Base-by-base conservation (phyloP, 1,140 invertebrate genomes). In the Olivierus martensii region DNA sequence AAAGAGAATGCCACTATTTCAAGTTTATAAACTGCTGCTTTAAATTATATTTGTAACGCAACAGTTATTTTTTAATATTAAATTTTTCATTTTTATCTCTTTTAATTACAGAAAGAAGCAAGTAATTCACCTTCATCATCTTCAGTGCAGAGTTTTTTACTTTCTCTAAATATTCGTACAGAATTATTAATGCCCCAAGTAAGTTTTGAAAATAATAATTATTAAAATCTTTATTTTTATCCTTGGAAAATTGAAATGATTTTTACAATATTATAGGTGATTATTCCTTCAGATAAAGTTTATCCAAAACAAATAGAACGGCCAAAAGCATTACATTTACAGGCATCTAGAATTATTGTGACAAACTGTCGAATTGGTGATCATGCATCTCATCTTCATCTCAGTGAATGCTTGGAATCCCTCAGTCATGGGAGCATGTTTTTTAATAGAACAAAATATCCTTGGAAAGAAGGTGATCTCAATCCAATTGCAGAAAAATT, bases 271-370 rank as follows among this genome's bases (percentile, higher is more conserved):
- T 60, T 63, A 22, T 57, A 69, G 69, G 49, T 69, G 38, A 65
- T 71, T 42, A 53, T 71, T 49, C 67, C 60, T 56, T 70, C 73
- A 37, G 45, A 55, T 57, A 18, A 63, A 83, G 82, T 63, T 84
- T 79, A 79, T 62, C 74, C 78, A 11, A 79, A 78, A 57, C 84
- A 87, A 66, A 76, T 80, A 49, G 88, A 91, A 64, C 69, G 87
- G 41, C 88, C 87, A 3, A 79, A 81, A 55, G 80, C 82, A 36
- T 66, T 92, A 19, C 84, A 88, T 61, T 68, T 90, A 15, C 84
- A 88, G 71, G 80, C 83, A 1, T 87, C 86, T 0, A 73, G 84
- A 52, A 77, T 83, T 3, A 79, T 79, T 0, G 71, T 87, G 42
- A 87, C 84, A 6, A 93, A 93, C 66, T 79, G 83, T 34, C 75